phyloP scores from a whole-genome alignment of 2,113 vertebrate species.

The Mionectes macconnelli region DNA sequence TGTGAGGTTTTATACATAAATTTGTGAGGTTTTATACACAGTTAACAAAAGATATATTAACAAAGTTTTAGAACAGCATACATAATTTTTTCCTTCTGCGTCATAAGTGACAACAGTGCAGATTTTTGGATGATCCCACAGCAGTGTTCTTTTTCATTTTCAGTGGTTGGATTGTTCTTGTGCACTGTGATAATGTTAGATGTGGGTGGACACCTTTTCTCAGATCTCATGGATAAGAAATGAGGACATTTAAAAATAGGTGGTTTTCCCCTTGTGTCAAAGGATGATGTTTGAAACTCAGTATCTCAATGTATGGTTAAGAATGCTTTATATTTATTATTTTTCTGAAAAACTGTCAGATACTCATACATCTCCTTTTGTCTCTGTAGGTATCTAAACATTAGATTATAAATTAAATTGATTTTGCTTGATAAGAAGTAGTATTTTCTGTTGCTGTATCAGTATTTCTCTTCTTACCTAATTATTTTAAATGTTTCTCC shows the following conservation, averaged over 20 bases:
- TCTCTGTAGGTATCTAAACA: neutral
- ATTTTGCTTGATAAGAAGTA: neutral
- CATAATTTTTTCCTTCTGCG: neutral
- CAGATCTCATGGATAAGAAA: neutral
- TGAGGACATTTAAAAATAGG: neutral
- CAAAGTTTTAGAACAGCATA: neutral
- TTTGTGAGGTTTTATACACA: neutral
- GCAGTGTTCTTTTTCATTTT: neutral
- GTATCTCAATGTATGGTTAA: neutral
- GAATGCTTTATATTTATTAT: neutral
- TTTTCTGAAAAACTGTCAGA: neutral
- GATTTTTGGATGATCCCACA: neutral
- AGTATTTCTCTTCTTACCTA: neutral
- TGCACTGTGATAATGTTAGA: neutral
- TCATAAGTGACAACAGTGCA: neutral
- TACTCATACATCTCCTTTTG: neutral
- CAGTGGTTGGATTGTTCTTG: neutral
- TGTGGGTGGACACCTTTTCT: slow-evolving; percentile 1
- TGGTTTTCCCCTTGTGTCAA: neutral
- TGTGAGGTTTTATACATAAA: neutral
- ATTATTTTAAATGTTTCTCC: neutral
- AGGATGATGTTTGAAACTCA: neutral
- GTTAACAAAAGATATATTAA: neutral
- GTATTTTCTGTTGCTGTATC: neutral
- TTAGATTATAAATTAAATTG: neutral